Conservation (phyloP, 2,888 invertebrate genomes). For the Nowickia ferox region DNA sequence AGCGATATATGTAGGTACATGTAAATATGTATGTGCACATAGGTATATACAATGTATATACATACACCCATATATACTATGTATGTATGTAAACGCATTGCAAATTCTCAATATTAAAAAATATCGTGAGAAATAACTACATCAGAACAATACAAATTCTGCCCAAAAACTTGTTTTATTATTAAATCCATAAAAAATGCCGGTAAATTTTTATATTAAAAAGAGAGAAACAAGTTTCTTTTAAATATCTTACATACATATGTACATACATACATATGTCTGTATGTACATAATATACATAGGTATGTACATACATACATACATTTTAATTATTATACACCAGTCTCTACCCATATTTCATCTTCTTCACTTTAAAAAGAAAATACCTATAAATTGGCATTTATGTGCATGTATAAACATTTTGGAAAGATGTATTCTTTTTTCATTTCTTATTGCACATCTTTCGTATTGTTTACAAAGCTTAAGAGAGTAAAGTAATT, state of each 20-base stretch:
- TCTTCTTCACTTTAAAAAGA: no score
- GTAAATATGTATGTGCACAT: no score
- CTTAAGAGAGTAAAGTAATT: constrained; percentile 39
- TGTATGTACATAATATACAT: not conserved
- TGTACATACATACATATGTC: no score
- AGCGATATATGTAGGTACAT: no score
- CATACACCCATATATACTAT: not conserved
- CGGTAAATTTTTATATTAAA: constrained; percentile 19
- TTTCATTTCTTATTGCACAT: not conserved
- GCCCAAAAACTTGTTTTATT: constrained; percentile 48
- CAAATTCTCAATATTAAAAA: no score
- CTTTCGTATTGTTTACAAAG: constrained; percentile 16
- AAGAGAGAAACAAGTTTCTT: constrained; percentile 28
- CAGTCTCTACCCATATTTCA: not conserved
- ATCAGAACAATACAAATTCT: constrained; percentile 3
- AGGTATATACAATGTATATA: not conserved
- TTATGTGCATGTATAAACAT: no score
- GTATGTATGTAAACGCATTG: not conserved
- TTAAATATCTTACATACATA: not conserved
- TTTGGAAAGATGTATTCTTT: not conserved
- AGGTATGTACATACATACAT: not conserved
- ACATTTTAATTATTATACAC: not conserved
- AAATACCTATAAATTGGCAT: no score
- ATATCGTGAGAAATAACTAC: not conserved
- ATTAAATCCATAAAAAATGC: constrained; percentile 33